A percentile compares a stretch with the other conserved stretches of the same genome.
These are phyloP conservation scores for Orthosia gothica DNA, from an alignment of 2,888 invertebrate genomes.

Conservation along the genomic window DNA sequence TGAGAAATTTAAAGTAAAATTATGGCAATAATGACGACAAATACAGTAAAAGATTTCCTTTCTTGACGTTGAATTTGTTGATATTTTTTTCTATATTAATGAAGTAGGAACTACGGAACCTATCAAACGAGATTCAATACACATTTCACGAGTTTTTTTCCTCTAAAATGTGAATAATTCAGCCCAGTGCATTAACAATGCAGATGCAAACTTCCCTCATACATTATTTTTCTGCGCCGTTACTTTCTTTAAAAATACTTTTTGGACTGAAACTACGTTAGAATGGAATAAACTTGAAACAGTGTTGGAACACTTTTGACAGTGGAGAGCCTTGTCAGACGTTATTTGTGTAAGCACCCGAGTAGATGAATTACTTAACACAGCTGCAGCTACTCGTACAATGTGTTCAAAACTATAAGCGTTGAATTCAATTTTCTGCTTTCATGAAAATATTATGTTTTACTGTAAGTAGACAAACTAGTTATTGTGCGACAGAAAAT, in stretches of 20 bases:
- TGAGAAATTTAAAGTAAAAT: too few species aligned
- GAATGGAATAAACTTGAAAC: slow-evolving; percentile 42
- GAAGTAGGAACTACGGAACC: slow-evolving; percentile 27
- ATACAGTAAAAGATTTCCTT: too few species aligned
- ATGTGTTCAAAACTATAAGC: slow-evolving; percentile 7
- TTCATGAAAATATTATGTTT: slow-evolving; percentile 5
- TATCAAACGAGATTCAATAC: background rate
- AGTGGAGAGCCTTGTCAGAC: slow-evolving; percentile 40
- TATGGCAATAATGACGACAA: too few species aligned
- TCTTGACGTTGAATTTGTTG: too few species aligned
- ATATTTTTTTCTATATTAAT: background rate
- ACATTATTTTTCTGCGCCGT: slow-evolving; percentile 70
- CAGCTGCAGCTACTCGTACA: background rate
- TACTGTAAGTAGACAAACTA: background rate
- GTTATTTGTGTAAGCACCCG: slow-evolving; percentile 33
- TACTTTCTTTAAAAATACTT: slow-evolving; percentile 68
- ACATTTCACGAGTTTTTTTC: slow-evolving; percentile 11
- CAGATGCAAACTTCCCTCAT: slow-evolving; percentile 70
- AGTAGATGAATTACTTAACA: slow-evolving; percentile 26
- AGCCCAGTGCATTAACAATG: slow-evolving; percentile 62
- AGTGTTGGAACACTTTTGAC: slow-evolving; percentile 50
- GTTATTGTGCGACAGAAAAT: background rate
- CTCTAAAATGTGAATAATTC: slow-evolving; percentile 59
- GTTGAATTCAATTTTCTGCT: background rate
- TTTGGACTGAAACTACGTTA: slow-evolving; percentile 56